These are phyloP conservation scores for Gnathonemus longibarbis DNA, from an alignment of 2,113 vertebrate genomes.

Conservation along the genomic window DNA sequence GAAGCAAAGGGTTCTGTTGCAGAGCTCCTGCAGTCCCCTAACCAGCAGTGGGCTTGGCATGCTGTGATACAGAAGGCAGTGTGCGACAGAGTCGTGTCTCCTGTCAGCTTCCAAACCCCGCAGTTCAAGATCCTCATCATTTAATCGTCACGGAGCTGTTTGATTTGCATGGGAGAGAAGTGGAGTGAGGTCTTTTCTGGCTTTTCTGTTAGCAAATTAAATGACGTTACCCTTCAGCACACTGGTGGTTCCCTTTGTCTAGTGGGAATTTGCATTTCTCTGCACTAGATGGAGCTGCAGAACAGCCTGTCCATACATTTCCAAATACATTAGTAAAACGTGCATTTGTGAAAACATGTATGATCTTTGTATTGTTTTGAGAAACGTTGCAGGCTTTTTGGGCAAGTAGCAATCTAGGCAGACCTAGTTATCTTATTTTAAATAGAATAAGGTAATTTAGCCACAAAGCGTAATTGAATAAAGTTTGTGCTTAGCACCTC, in stretches of 20 bases:
- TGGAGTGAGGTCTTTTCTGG: background rate
- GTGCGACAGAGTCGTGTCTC: background rate
- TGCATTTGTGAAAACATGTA: background rate
- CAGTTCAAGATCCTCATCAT: background rate
- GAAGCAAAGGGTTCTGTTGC: slow-evolving; percentile 14
- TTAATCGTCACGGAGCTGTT: background rate
- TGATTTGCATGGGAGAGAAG: background rate
- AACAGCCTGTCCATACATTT: background rate
- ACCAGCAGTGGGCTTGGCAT: background rate
- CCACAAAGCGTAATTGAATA: background rate
- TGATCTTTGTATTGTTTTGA: background rate
- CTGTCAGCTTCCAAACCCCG: background rate
- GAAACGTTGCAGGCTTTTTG: background rate
- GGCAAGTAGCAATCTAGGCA: background rate
- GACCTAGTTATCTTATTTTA: background rate
- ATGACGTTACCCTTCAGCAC: background rate
- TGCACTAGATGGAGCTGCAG: background rate
- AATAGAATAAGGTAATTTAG: background rate
- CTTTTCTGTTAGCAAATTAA: background rate
- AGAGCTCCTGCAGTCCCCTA: slow-evolving; percentile 4
- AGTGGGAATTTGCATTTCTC: background rate
- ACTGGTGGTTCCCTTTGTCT: background rate
- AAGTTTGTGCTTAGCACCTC: background rate
- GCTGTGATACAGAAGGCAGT: background rate
- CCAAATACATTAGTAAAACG: background rate